These are phyloP conservation scores for Catonia carolina DNA, from an alignment of 2,888 invertebrate species.

Conservation along the genomic window DNA sequence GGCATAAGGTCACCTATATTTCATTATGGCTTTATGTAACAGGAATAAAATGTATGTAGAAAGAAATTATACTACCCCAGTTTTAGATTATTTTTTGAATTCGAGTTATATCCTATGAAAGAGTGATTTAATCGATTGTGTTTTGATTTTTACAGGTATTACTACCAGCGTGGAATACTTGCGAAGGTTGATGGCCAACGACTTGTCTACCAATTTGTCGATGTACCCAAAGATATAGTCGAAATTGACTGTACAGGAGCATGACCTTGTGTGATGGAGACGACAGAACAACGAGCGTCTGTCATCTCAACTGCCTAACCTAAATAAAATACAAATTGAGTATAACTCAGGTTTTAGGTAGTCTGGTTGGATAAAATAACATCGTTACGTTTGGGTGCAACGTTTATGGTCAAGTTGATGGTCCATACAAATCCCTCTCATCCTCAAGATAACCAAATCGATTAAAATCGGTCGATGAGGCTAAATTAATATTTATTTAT, in stretches of 20 bases:
- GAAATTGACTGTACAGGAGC: slow-evolving; percentile 94
- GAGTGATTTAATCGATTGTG: too few species aligned
- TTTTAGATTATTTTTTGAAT: too few species aligned
- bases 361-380: neutral
- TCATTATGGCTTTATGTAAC: too few species aligned
- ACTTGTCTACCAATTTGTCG: slow-evolving; percentile 98
- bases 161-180: slow-evolving; percentile 97
- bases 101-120: too few species aligned
- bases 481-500: slow-evolving; percentile 6
- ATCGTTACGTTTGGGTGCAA: neutral
- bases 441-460: neutral
- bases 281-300: slow-evolving; percentile 1
- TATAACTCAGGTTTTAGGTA: neutral
- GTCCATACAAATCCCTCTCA: too few species aligned
- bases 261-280: slow-evolving; percentile 45
- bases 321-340: neutral
- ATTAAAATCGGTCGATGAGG: neutral
- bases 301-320: neutral
- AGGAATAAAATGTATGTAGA: too few species aligned
- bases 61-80: too few species aligned
- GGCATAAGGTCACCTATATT: too few species aligned
- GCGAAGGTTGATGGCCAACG: slow-evolving; percentile 99
- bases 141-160: slow-evolving; percentile 56
- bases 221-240: slow-evolving; percentile 96
- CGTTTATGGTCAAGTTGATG: neutral